Percentiles rank a stretch among this genome's conserved stretches.
These are phyloP conservation scores for Peromyscus nudipes DNA, from an alignment of 2,797 vertebrate species.

Conservation along the genomic window DNA sequence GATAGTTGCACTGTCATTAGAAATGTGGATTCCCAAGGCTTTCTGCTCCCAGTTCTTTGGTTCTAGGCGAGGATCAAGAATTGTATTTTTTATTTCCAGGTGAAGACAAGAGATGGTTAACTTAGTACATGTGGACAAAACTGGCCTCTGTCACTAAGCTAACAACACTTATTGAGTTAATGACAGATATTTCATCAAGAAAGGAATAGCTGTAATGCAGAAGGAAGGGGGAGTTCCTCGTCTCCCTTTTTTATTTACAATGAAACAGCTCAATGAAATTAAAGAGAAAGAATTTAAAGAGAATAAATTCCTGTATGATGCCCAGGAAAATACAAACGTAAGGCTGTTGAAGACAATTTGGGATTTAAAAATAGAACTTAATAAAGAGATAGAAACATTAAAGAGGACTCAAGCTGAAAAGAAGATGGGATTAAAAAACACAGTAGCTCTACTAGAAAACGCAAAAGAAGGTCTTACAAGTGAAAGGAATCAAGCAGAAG, in stretches of 20 bases:
- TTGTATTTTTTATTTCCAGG: not conserved
- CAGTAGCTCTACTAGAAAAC: not conserved
- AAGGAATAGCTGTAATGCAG: not conserved
- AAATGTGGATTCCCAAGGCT: not conserved
- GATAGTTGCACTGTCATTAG: not conserved
- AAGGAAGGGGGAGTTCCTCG: not conserved
- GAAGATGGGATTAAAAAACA: not conserved
- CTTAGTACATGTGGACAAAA: not conserved
- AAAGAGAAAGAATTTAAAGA: not conserved
- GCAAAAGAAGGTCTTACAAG: not conserved
- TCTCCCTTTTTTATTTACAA: too few species aligned
- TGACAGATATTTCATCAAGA: not conserved
- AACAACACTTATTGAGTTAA: not conserved
- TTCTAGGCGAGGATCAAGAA: not conserved
- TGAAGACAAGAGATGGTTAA: not conserved
- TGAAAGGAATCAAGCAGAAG: not conserved
- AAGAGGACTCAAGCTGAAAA: not conserved
- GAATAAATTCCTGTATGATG: not conserved
- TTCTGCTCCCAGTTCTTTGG: not conserved
- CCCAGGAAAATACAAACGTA: not conserved
- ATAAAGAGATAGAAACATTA: not conserved
- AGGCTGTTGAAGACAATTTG: not conserved
- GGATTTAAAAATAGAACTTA: not conserved
- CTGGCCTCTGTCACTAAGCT: not conserved
- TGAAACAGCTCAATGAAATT: not conserved